phyloP scores from a whole-genome alignment of 64 coral and sea anemone genomes.

The Orbicella faveolata region DNA sequence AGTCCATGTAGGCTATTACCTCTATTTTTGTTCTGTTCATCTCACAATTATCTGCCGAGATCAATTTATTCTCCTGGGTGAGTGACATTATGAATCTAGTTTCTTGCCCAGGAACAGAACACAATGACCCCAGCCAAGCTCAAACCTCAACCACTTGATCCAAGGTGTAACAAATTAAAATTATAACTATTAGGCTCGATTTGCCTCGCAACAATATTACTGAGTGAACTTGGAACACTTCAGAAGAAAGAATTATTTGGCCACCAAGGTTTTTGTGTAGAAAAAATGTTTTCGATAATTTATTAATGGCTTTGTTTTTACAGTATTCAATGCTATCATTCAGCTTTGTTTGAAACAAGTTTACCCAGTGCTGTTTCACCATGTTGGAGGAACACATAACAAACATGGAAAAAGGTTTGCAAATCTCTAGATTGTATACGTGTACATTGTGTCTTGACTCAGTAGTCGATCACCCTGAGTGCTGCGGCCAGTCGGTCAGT shows the following conservation, averaged over 20 bases:
- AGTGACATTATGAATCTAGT: background rate
- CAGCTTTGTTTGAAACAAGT: constrained; percentile 66
- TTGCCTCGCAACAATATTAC: no score
- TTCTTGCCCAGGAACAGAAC: background rate
- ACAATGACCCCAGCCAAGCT: background rate
- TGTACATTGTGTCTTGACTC: background rate
- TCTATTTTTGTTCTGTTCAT: no score
- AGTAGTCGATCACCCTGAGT: background rate
- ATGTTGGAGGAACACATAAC: constrained; percentile 57
- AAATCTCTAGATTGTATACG: background rate
- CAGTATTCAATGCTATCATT: constrained; percentile 74
- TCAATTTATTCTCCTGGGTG: background rate
- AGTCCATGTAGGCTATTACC: no score
- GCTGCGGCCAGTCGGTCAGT: background rate
- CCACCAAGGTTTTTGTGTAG: background rate
- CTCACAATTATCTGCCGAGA: no score
- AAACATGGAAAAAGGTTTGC: constrained; percentile 80
- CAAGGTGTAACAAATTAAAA: background rate
- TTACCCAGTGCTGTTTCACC: constrained; percentile 37
- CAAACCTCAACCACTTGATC: background rate
- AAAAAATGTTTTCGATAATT: background rate
- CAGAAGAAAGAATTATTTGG: background rate
- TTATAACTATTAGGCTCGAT: no score
- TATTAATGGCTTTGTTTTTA: background rate
- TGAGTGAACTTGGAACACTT: no score